Conservation (phyloP, 2,888 invertebrate species). For the Troides helena region DNA sequence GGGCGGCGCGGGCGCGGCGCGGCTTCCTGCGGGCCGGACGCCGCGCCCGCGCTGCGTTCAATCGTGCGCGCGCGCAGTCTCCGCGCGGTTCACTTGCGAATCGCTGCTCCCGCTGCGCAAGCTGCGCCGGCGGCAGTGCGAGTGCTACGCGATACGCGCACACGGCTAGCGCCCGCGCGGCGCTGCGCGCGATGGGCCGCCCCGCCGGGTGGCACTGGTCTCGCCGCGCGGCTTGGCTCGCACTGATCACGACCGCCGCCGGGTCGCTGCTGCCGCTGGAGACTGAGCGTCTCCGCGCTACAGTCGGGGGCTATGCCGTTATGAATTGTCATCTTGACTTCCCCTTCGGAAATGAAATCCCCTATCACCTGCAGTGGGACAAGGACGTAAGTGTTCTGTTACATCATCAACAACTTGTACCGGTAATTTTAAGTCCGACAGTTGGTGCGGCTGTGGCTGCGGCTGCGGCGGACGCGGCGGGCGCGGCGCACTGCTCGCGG, state of each 20-base stretch:
- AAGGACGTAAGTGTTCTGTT: slow-evolving; percentile 86
- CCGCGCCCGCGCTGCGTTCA: slow-evolving; percentile 74
- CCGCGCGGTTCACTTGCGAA: not conserved
- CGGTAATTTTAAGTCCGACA: not conserved
- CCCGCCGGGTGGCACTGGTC: slow-evolving; percentile 20
- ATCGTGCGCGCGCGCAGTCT: slow-evolving; percentile 46
- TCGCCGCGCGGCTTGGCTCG: slow-evolving; percentile 29
- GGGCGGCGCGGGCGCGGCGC: slow-evolving; percentile 59
- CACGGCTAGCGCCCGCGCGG: no score
- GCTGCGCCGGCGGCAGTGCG: not conserved
- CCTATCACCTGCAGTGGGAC: slow-evolving; percentile 94
- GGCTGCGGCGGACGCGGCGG: no score
- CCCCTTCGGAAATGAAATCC: slow-evolving; percentile 90
- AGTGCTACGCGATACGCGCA: not conserved
- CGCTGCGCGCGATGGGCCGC: not conserved
- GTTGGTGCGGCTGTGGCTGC: no score
- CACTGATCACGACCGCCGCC: slow-evolving; percentile 30
- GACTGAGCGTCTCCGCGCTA: slow-evolving; percentile 80
- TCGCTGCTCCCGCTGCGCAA: not conserved
- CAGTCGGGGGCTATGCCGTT: slow-evolving; percentile 88
- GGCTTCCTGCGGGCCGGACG: slow-evolving; percentile 61
- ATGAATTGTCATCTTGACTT: slow-evolving; percentile 93
- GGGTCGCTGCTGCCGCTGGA: slow-evolving; percentile 65
- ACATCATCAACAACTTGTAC: not conserved
- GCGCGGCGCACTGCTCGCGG: no score